Evolutionary conservation across 2,113 vertebrate species (phyloP).

Genomic region (Fulmarus glacialis): DNA sequence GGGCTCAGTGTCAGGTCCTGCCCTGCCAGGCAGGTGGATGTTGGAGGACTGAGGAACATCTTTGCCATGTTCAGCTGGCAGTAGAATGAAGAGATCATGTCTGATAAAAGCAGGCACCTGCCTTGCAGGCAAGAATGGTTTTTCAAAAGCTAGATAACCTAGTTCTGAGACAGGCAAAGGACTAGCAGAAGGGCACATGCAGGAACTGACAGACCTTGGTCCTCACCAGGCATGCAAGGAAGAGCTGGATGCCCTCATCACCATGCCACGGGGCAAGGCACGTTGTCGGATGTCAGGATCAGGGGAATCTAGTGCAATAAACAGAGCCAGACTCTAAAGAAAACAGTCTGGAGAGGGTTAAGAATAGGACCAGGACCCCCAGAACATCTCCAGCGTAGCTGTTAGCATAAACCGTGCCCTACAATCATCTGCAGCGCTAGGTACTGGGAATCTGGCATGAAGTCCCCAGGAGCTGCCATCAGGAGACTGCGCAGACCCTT

Average conservation of each 20-base stretch:
- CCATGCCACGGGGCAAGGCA: background rate
- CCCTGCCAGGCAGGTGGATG: background rate
- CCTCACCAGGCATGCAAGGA: background rate
- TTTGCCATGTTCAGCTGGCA: background rate
- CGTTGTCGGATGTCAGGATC: background rate
- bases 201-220: background rate
- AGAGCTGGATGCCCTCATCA: background rate
- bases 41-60: background rate
- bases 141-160: background rate
- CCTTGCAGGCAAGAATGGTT: background rate
- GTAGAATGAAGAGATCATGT: background rate
- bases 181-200: background rate
- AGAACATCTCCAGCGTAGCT: background rate
- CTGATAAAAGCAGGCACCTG: background rate
- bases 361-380: background rate
- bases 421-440: background rate
- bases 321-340: background rate
- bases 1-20: background rate
- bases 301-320: background rate
- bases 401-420: background rate
- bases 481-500: background rate
- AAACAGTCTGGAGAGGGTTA: background rate
- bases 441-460: too few species aligned
- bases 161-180: background rate
- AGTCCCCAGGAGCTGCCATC: background rate